Evolutionary conservation across 2,797 vertebrate species (phyloP).

Genomic region (Takifugu rubripes): DNA sequence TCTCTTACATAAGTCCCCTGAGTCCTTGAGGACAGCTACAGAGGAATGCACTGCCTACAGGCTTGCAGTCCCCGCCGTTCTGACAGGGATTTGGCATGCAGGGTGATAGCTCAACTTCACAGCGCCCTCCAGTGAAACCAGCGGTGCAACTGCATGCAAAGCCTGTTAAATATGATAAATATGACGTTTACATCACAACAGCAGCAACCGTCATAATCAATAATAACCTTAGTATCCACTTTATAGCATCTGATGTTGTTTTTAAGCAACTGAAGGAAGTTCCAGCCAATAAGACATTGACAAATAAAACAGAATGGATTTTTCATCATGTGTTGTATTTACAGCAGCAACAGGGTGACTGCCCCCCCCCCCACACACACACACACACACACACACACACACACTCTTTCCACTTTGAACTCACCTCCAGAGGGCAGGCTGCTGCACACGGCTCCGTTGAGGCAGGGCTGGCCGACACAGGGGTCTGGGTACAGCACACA

Average conservation of each 20-base stretch:
- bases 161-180: slow-evolving; percentile 65
- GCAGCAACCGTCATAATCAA: background rate
- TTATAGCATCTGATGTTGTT: background rate
- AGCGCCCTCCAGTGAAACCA: slow-evolving; percentile 89
- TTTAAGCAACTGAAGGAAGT: background rate
- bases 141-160: slow-evolving; percentile 87
- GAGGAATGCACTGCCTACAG: slow-evolving; percentile 83
- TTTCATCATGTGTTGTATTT: background rate
- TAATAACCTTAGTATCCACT: background rate
- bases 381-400: background rate
- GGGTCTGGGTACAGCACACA: slow-evolving; percentile 85
- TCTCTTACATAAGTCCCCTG: slow-evolving; percentile 86
- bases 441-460: slow-evolving; percentile 86
- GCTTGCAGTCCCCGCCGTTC: slow-evolving; percentile 86
- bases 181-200: background rate
- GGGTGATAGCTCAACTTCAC: slow-evolving; percentile 87
- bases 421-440: slow-evolving; percentile 86
- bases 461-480: slow-evolving; percentile 85
- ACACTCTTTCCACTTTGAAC: slow-evolving; percentile 23
- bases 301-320: background rate
- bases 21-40: slow-evolving; percentile 89
- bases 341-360: background rate
- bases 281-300: background rate
- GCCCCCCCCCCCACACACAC: background rate
- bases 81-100: slow-evolving; percentile 92